Evolutionary conservation across 2,888 invertebrate genomes (phyloP), one percentile per base, ranked within the genome.

Genomic region (Synergus japonicus): DNA sequence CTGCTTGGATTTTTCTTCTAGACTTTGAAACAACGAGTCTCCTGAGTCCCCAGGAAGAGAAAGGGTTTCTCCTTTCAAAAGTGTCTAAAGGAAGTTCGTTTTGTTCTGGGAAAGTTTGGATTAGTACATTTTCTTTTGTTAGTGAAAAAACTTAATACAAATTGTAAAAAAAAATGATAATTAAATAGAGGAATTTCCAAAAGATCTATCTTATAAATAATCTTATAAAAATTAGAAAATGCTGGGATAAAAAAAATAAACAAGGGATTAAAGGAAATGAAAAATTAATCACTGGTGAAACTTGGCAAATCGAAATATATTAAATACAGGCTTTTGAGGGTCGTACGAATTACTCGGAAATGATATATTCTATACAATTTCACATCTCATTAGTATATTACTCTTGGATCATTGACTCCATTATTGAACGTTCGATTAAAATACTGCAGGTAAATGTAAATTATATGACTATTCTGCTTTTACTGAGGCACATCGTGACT

Each of bases 1-100:
- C 77, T 66, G 77, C 80, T 82, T 78, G 60, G 78, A 81, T 82
- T 84, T 84, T 82, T 82, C 83, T 82, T 82, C 76, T 60, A 63
- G 46, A 73, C 78, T 67, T 37, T 79, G 37, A 69, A 73, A 76
- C 76, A 76, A 83, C 78, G 67, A 81, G 78, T 79, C 76, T 82
- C 80, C 77, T 58, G 81, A 81, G 76, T 79, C 41, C 63, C 66
- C 15, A 60, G 60, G 67, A 73, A 73, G 76, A 81, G 80, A 66
- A 77, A 82, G 78, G 73, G 76, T 69, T 67, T 78, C 78, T 80
- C 77, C 4, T 80, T 83, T 81, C 80, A 79, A 82, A 84, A 82
- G 79, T 76, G 79, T 79, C 69, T 79, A 81, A 81, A 82, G 78
- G 82, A 82, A 43, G 37, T 66, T 67, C 18, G 12, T 43, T 22